Evolutionary conservation across 2,888 invertebrate genomes (phyloP).

Genomic region (Limnephilus lunatus): DNA sequence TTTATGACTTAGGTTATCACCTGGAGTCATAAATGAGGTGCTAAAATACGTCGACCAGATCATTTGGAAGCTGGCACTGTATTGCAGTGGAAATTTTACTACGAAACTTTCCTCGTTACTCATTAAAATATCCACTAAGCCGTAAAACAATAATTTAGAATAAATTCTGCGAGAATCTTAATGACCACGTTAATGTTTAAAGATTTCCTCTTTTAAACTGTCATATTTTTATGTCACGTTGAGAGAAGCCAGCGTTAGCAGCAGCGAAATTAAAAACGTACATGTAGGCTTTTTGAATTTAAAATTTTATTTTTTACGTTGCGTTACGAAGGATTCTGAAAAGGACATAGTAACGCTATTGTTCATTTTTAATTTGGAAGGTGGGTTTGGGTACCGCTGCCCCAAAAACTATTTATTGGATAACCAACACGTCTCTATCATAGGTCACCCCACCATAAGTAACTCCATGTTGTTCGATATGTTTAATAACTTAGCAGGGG

Average conservation of each 20-base stretch:
- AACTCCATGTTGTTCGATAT: too few species aligned
- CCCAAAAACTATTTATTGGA: too few species aligned
- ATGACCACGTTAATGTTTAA: neutral
- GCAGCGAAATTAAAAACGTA: neutral
- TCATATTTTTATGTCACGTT: neutral
- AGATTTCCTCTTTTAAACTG: neutral
- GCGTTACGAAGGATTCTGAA: too few species aligned
- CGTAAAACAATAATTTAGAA: neutral
- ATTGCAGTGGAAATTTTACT: conserved; percentile 3
- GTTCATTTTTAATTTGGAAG: too few species aligned
- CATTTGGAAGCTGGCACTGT: neutral
- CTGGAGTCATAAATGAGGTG: conserved; percentile 9
- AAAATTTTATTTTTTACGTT: neutral
- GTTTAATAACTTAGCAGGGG: too few species aligned
- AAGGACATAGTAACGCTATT: too few species aligned
- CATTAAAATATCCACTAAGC: neutral
- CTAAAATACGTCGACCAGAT: conserved; percentile 18
- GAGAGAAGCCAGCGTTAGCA: neutral
- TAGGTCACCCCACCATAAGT: too few species aligned
- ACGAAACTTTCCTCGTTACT: neutral
- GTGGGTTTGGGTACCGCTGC: too few species aligned
- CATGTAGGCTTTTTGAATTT: neutral
- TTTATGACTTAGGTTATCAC: conserved; percentile 11
- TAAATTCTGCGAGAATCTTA: neutral
- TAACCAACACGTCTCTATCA: too few species aligned